phyloP scores from a whole-genome alignment of 2,797 vertebrate species.

The Crenuchus spilurus region DNA sequence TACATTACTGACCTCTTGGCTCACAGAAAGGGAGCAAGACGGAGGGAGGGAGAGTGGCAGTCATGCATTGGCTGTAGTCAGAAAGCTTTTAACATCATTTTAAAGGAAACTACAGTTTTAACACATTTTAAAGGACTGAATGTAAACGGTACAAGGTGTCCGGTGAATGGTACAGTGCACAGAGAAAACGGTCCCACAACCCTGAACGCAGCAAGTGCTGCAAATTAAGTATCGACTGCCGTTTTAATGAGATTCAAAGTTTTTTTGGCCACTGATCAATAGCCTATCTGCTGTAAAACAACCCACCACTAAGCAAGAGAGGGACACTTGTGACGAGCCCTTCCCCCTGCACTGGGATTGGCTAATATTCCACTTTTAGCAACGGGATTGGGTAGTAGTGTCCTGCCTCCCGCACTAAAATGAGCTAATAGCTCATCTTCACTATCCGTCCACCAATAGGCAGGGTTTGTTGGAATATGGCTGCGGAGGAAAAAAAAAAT shows the following conservation, averaged over 20 bases:
- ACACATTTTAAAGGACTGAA: no score
- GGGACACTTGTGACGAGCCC: slow-evolving; percentile 3
- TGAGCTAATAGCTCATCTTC: not conserved
- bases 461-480: slow-evolving; percentile 57
- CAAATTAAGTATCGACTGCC: slow-evolving; percentile 81
- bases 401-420: not conserved
- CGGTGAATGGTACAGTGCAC: slow-evolving; percentile 13
- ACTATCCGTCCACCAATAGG: not conserved
- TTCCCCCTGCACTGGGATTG: not conserved
- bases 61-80: no score
- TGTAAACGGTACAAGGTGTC: slow-evolving; percentile 21
- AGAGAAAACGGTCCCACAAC: slow-evolving; percentile 64
- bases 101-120: no score
- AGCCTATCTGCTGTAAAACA: slow-evolving; percentile 77
- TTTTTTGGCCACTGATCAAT: slow-evolving; percentile 77
- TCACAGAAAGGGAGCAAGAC: not conserved
- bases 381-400: not conserved
- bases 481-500: slow-evolving; percentile 69
- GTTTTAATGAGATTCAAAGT: slow-evolving; percentile 85
- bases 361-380: not conserved
- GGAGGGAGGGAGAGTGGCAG: not conserved
- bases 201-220: slow-evolving; percentile 73
- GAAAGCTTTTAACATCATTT: slow-evolving; percentile 63
- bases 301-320: slow-evolving; percentile 60
- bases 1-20: slow-evolving; percentile 39